These are phyloP conservation scores for Rhinichthys osculus DNA, from an alignment of 2,797 vertebrate genomes.

Conservation along the genomic window DNA sequence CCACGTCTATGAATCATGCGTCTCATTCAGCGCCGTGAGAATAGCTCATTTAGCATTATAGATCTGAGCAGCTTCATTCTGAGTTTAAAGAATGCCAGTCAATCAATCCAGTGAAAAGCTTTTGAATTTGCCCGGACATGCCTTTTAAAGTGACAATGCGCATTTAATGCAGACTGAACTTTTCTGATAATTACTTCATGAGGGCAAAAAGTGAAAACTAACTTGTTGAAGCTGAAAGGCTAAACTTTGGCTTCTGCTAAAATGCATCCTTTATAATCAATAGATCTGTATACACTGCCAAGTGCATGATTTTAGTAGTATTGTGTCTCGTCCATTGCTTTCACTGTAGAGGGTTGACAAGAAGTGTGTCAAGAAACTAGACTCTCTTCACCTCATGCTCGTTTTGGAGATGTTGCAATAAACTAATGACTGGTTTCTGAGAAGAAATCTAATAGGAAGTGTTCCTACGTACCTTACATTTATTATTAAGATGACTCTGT, in stretches of 20 bases:
- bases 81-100: slow-evolving; percentile 5
- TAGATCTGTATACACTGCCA: neutral
- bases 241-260: neutral
- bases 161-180: slow-evolving; percentile 12
- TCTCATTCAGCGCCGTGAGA: neutral
- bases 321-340: neutral
- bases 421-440: neutral
- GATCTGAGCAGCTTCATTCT: slow-evolving; percentile 13
- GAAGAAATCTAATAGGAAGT: slow-evolving; percentile 1
- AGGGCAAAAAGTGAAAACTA: neutral
- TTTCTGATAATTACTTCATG: neutral
- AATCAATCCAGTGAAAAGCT: slow-evolving; percentile 32
- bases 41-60: slow-evolving; percentile 18
- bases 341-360: neutral
- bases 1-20: neutral
- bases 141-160: slow-evolving; percentile 14
- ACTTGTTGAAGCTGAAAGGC: neutral
- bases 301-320: neutral
- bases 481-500: slow-evolving; percentile 26
- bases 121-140: neutral
- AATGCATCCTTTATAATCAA: neutral
- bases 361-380: slow-evolving; percentile 9
- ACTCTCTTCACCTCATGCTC: neutral
- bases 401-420: too few relatives aligned
- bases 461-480: slow-evolving; percentile 6